Percentiles rank a stretch among this genome's conserved stretches.
Conservation (phyloP, 1,140 invertebrate genomes). For the Ditylenchus dipsaci region DNA sequence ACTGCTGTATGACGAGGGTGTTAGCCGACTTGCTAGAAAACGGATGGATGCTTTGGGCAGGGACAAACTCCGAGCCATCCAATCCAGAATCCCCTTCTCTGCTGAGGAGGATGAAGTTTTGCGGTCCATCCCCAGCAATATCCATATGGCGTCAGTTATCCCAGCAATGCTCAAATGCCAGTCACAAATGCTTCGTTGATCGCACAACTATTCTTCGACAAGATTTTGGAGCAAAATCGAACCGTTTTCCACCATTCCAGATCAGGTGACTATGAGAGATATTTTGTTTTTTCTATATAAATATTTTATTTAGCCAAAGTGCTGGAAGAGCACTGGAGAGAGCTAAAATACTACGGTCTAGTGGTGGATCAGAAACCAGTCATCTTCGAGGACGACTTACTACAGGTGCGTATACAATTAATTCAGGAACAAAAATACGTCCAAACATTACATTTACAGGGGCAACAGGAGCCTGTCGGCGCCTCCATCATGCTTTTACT, state of each 20-base stretch:
- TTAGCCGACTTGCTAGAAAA: slow-evolving; percentile 72
- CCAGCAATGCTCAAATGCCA: neutral
- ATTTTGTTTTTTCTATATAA: too few relatives aligned
- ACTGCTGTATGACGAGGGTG: slow-evolving; percentile 80
- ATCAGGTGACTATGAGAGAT: slow-evolving; percentile 64
- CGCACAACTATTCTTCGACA: slow-evolving; percentile 55
- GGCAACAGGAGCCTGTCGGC: too few relatives aligned
- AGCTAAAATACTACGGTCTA: slow-evolving; percentile 86
- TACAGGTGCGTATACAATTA: neutral
- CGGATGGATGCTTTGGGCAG: slow-evolving; percentile 86
- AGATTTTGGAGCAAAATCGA: slow-evolving; percentile 61
- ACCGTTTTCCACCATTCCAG: slow-evolving; percentile 78
- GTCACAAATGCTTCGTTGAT: neutral
- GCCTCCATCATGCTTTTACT: too few relatives aligned
- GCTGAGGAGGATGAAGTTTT: slow-evolving; percentile 81
- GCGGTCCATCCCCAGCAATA: slow-evolving; percentile 68
- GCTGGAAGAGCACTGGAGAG: slow-evolving; percentile 80
- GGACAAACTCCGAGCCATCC: slow-evolving; percentile 77
- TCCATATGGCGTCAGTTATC: slow-evolving; percentile 24
- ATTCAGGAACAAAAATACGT: slow-evolving; percentile 1
- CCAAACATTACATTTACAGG: too few relatives aligned
- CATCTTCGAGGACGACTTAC: neutral
- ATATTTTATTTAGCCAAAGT: slow-evolving; percentile 70
- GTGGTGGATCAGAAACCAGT: slow-evolving; percentile 73
- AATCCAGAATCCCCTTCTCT: slow-evolving; percentile 81